Percentiles rank a stretch among this genome's conserved stretches.
Conservation (phyloP, 2,113 vertebrate species). For the Cephalophus harveyi region DNA sequence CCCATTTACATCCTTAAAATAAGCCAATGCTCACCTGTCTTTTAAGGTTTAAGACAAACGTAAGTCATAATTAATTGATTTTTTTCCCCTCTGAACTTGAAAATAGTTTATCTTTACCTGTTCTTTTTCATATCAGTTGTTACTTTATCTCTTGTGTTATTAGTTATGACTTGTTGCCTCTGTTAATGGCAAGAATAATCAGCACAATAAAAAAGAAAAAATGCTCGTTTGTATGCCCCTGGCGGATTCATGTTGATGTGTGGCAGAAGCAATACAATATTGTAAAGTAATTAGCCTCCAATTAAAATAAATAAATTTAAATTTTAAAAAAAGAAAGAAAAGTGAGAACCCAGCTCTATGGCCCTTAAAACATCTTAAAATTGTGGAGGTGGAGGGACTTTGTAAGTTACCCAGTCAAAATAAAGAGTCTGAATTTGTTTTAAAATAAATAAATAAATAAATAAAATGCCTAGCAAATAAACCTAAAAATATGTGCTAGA, state of each 20-base stretch:
- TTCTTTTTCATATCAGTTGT: not conserved
- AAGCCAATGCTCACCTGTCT: not conserved
- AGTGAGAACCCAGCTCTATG: too few relatives aligned
- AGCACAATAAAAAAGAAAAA: not conserved
- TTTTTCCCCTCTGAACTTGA: not conserved
- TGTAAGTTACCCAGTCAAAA: too few relatives aligned
- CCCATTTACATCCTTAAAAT: not conserved
- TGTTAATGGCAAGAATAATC: not conserved
- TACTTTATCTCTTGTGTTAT: not conserved
- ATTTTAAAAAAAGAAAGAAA: too few relatives aligned
- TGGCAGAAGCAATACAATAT: too few relatives aligned
- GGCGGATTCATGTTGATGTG: too few relatives aligned
- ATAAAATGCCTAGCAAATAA: not conserved
- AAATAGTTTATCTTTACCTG: not conserved
- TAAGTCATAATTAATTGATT: not conserved
- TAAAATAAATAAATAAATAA: not conserved
- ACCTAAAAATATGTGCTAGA: not conserved
- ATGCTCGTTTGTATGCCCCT: accelerated
- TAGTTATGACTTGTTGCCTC: not conserved
- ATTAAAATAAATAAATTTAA: too few relatives aligned
- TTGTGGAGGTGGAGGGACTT: too few relatives aligned
- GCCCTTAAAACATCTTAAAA: too few relatives aligned
- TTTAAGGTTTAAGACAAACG: not conserved
- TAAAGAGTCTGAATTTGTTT: not conserved
- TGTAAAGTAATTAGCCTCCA: too few relatives aligned